These are phyloP conservation scores for Clarias platycephalus DNA, from an alignment of 2,797 vertebrate species.

Conservation along the genomic window DNA sequence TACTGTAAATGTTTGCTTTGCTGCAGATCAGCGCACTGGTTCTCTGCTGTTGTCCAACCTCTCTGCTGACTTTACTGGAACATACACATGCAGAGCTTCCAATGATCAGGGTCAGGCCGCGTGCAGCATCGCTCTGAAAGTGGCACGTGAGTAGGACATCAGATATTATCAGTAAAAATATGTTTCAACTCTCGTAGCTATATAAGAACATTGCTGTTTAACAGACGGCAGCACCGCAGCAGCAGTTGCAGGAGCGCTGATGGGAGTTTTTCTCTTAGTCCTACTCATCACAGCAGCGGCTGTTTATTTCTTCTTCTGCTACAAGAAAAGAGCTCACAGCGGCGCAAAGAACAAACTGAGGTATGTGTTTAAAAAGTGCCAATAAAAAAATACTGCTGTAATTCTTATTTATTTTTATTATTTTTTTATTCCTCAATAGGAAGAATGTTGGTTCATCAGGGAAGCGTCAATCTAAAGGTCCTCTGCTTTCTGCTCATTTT, in stretches of 20 bases:
- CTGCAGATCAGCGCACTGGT: constrained; percentile 69
- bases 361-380: constrained; percentile 38
- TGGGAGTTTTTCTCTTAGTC: constrained; percentile 66
- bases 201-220: constrained; percentile 29
- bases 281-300: constrained; percentile 61
- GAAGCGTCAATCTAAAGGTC: not conserved
- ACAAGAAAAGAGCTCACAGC: constrained; percentile 54
- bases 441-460: not conserved
- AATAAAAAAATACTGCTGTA: not conserved
- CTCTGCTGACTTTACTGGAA: constrained; percentile 67
- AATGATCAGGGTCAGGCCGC: constrained; percentile 68
- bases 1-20: not conserved
- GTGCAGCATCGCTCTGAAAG: constrained; percentile 58
- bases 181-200: not conserved
- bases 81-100: constrained; percentile 69
- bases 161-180: not conserved
- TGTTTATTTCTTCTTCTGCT: constrained; percentile 58
- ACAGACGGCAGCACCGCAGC: constrained; percentile 52
- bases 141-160: constrained; percentile 46
- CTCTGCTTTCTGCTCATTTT: not conserved
- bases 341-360: constrained; percentile 39
- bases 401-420: not conserved
- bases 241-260: constrained; percentile 62
- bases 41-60: constrained; percentile 70
- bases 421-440: constrained; percentile 1